These are phyloP conservation scores for Pherbina coryleti DNA, from an alignment of 2,888 invertebrate species.

Conservation along the genomic window DNA sequence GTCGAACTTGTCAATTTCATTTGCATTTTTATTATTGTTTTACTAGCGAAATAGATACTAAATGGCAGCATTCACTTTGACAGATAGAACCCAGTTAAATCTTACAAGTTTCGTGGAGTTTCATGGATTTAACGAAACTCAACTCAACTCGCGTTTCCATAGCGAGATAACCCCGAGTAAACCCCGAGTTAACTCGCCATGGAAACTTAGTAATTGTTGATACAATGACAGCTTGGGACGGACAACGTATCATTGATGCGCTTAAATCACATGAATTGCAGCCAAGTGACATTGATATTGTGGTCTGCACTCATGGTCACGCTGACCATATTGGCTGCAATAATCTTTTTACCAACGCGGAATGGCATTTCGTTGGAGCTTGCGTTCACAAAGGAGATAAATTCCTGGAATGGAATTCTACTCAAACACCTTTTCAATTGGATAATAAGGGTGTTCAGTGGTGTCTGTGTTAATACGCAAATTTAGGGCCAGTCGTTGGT, in stretches of 20 bases:
- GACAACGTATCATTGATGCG: slow-evolving; percentile 75
- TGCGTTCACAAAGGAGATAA: slow-evolving; percentile 79
- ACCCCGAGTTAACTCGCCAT: no score
- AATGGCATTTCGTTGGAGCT: slow-evolving; percentile 84
- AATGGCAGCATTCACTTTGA: no score
- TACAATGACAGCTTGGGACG: slow-evolving; percentile 96
- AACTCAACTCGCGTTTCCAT: no score
- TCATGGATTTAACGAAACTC: no score
- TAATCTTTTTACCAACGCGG: slow-evolving; percentile 87
- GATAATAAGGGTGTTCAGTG: slow-evolving; percentile 69
- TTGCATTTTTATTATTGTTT: no score
- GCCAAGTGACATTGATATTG: slow-evolving; percentile 78
- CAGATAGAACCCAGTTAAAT: no score
- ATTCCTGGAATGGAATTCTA: slow-evolving; percentile 72
- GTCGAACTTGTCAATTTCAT: no score
- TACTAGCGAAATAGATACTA: no score
- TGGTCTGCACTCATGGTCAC: slow-evolving; percentile 93
- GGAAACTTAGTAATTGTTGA: no score
- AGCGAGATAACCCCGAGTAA: no score
- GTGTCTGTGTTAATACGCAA: slow-evolving; percentile 82
- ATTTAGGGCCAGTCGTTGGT: slow-evolving; percentile 77
- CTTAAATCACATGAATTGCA: slow-evolving; percentile 71
- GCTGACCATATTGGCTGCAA: slow-evolving; percentile 96
- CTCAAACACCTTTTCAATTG: slow-evolving; percentile 56
- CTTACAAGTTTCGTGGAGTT: no score